Evolutionary conservation across 1,140 invertebrate species (phyloP).

Genomic region (Zaprionus capensis): DNA sequence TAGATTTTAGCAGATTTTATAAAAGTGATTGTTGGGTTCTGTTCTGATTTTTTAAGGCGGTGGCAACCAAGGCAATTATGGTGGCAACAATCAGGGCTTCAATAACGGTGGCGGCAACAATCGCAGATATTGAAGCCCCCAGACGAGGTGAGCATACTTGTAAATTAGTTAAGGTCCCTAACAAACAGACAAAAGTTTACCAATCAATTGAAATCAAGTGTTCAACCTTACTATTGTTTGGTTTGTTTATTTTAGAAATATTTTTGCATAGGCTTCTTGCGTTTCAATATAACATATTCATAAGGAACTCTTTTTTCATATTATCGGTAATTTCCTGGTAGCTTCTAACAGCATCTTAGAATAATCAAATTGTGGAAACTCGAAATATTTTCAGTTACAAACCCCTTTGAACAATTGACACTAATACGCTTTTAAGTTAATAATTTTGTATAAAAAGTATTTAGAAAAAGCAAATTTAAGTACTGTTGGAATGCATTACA

Average conservation of each 20-base stretch:
- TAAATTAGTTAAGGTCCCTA: conserved; percentile 56
- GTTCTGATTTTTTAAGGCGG: conserved; percentile 64
- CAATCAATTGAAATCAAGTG: conserved; percentile 16
- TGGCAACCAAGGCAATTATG: conserved; percentile 86
- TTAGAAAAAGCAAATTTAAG: conserved; percentile 38
- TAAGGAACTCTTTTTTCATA: conserved; percentile 23
- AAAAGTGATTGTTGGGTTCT: conserved; percentile 44
- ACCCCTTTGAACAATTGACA: conserved; percentile 13
- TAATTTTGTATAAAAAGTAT: conserved; percentile 35
- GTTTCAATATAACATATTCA: conserved; percentile 28
- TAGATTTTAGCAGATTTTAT: conserved; percentile 26
- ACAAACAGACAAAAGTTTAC: conserved; percentile 29
- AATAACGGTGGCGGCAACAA: conserved; percentile 85
- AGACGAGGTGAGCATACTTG: conserved; percentile 68
- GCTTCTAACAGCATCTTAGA: conserved; percentile 49
- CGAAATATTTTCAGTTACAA: conserved; percentile 29
- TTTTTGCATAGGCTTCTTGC: conserved; percentile 35
- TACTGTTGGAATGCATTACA: conserved; percentile 45
- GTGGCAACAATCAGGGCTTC: conserved; percentile 84
- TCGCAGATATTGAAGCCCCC: conserved; percentile 83
- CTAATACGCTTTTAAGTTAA: conserved; percentile 38
- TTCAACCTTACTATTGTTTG: conserved; percentile 20
- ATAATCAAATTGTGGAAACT: conserved; percentile 15
- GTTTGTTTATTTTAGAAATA: conserved; percentile 13
- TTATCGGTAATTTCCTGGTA: conserved; percentile 43